Conservation (phyloP, 2,113 vertebrate genomes). For the Holacanthus passer region DNA sequence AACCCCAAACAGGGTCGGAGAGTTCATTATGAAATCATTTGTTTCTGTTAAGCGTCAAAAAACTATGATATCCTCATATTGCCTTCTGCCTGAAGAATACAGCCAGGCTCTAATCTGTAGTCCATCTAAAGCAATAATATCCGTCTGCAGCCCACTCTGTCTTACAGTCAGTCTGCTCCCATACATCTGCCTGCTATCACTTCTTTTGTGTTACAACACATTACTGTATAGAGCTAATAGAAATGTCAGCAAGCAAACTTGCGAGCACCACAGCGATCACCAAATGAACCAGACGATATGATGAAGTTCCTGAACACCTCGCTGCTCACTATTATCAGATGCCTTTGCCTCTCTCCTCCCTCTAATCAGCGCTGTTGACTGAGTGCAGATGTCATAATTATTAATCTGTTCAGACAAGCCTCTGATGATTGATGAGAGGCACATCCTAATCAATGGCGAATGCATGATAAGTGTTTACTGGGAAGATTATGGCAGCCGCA, state of each 20-base stretch:
- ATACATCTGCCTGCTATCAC: background rate
- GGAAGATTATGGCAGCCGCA: conserved; percentile 79
- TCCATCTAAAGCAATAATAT: background rate
- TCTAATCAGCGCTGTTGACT: conserved; percentile 80
- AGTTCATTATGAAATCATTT: background rate
- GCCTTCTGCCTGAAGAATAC: background rate
- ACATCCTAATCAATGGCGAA: conserved; percentile 84
- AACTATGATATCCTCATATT: background rate
- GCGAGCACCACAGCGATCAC: conserved; percentile 40
- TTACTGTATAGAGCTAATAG: conserved; percentile 36
- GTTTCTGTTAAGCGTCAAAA: background rate
- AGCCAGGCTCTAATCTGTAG: background rate
- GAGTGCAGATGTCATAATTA: conserved; percentile 85
- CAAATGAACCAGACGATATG: conserved; percentile 57
- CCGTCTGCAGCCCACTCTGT: background rate
- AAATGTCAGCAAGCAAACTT: conserved; percentile 58
- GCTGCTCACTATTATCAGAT: conserved; percentile 58
- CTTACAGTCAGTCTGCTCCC: background rate
- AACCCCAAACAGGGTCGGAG: too few relatives aligned
- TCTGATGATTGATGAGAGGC: conserved; percentile 85
- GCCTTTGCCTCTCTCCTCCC: conserved; percentile 62
- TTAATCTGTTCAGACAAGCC: conserved; percentile 79
- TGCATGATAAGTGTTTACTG: conserved; percentile 85
- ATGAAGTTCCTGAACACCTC: conserved; percentile 61
- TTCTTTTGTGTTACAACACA: background rate